Base-by-base conservation (phyloP, 2,888 invertebrate species). In the Bruchidius siliquastri region DNA sequence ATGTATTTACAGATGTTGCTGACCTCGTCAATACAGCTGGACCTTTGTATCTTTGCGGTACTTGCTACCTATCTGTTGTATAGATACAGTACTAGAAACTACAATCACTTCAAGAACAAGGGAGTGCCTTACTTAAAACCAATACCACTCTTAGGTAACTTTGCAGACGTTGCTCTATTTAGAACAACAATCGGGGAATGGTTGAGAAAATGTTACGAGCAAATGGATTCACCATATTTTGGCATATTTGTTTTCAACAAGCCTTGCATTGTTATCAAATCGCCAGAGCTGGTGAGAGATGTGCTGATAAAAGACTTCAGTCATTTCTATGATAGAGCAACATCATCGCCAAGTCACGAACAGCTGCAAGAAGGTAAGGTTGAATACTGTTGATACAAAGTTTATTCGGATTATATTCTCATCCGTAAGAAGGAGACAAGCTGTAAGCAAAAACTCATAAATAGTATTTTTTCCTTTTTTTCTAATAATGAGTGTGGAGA, bases 81-180 rank as follows among this genome's bases (percentile, higher is more conserved):
- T 75, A 77, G 77, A 72, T 81, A 80, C 73, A 69, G 72, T 10
- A 78, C 79, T 0, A 77, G 81, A 75, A 80, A 82, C 22, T 80
- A 77, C 71, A 74, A 80, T 49, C 80, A 83, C 72, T 83, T 81
- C 81, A 78, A 79, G 70, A 78, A 80, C 68, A 74, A 76, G 69
- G 80, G 81, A 32, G 76, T 82, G 8, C 72, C 71, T 13, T 79
- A 77, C 72, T 67, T 79, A 22, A 76, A 79, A 76, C 83, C 83
- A 0, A 68, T 72, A 10, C 81, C 82, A 10, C 76, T 82, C 69
- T 69, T 82, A 4, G 83, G 83, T 13, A 82, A 81, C 74, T 72
- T 81, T 18, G 73, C 49, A 6, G 77, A 77, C 13, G 74, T 81
- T 10, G 10, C 73, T 3, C 49, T 72, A 0, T 75, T 80, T 21